These are phyloP conservation scores for Thereva nobilitata DNA, from an alignment of 2,888 invertebrate genomes.

Conservation along the genomic window DNA sequence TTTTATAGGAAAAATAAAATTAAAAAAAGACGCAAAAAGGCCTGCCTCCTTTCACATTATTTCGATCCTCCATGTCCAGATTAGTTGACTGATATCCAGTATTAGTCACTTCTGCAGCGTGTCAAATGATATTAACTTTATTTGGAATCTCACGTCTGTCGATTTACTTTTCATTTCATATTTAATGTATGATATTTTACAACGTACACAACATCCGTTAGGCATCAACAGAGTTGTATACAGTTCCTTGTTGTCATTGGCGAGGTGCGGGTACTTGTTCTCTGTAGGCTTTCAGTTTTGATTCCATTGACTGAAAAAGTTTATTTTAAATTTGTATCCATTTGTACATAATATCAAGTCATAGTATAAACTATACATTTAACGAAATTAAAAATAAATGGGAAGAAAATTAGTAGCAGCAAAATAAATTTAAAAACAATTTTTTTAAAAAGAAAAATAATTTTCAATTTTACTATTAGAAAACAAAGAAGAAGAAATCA, in stretches of 20 bases:
- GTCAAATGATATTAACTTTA: too few species aligned
- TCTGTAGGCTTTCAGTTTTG: conserved; percentile 57
- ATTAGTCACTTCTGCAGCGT: conserved; percentile 28
- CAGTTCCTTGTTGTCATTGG: conserved; percentile 52
- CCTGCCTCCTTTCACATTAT: conserved; percentile 26
- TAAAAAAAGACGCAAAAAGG: conserved; percentile 8
- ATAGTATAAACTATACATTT: not conserved
- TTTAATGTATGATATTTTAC: not conserved
- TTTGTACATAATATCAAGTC: not conserved
- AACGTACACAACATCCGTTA: conserved; percentile 36
- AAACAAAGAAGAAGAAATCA: too few species aligned
- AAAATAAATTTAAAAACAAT: too few species aligned
- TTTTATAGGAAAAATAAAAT: conserved; percentile 17
- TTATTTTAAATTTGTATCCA: not conserved
- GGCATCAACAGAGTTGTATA: conserved; percentile 43
- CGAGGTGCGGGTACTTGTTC: conserved; percentile 55
- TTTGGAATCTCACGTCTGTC: too few species aligned
- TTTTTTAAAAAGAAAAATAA: too few species aligned
- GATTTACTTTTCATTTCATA: not conserved
- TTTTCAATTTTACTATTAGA: too few species aligned
- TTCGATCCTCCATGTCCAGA: conserved; percentile 23
- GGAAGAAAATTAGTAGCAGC: too few species aligned
- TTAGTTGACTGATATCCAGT: conserved; percentile 31
- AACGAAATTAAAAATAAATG: not conserved
- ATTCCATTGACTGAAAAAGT: conserved; percentile 55